phyloP scores from a whole-genome alignment of 53 echinoderm and acorn worm genomes.

The Astropecten irregularis region DNA sequence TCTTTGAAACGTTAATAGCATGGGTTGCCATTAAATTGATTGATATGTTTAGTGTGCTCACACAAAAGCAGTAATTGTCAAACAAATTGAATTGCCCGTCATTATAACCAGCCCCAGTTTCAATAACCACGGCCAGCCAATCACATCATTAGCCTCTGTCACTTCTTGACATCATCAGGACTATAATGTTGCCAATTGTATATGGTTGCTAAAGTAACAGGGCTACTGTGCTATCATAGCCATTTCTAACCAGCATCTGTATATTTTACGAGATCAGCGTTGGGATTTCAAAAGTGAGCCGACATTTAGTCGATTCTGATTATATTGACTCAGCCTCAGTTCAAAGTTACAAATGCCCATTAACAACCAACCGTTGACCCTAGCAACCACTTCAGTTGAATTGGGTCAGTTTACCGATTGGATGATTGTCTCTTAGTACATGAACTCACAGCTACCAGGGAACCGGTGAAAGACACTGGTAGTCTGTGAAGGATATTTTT shows the following conservation, averaged over 20 bases:
- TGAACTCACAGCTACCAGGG: neutral
- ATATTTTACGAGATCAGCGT: too few species aligned
- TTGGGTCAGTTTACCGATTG: neutral
- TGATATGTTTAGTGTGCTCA: too few species aligned
- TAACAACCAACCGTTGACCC: conserved; percentile 26
- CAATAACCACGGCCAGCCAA: too few species aligned
- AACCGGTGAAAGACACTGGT: neutral
- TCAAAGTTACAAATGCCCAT: conserved; percentile 4
- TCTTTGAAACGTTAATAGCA: too few species aligned
- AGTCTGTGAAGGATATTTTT: neutral
- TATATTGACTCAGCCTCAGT: neutral
- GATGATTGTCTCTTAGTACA: neutral
- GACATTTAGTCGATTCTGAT: neutral
- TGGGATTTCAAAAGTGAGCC: too few species aligned
- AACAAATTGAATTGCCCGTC: too few species aligned
- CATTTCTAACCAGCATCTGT: too few species aligned
- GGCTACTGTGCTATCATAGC: conserved; percentile 13
- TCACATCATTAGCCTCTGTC: too few species aligned
- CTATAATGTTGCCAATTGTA: neutral
- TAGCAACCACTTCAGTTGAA: neutral
- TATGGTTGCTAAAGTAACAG: neutral
- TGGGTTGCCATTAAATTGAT: too few species aligned
- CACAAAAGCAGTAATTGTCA: too few species aligned
- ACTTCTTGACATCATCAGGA: too few species aligned
- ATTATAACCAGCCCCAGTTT: too few species aligned